phyloP scores from a whole-genome alignment of 1,140 invertebrate genomes.

The Calephelis nemesis region DNA sequence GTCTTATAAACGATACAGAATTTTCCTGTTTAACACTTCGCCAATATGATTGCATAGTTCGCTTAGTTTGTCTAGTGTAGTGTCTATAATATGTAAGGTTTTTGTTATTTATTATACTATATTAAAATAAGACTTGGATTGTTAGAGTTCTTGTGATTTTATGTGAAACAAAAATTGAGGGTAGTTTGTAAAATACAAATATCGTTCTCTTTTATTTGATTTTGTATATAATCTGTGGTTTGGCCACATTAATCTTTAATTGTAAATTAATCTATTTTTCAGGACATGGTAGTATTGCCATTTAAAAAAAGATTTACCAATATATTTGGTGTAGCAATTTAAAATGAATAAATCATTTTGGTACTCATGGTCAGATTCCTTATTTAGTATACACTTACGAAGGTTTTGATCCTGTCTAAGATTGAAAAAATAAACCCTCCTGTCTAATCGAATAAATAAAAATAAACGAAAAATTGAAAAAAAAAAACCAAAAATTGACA shows the following conservation, averaged over 20 bases:
- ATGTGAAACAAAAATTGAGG: constrained; percentile 31
- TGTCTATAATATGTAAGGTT: constrained; percentile 47
- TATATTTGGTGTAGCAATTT: too few relatives aligned
- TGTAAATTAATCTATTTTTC: constrained; percentile 7
- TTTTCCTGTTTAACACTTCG: constrained; percentile 41
- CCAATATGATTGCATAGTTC: constrained; percentile 52
- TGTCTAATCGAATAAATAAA: too few relatives aligned
- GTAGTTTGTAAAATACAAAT: constrained; percentile 24
- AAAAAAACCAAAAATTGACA: too few relatives aligned
- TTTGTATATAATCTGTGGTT: constrained; percentile 13
- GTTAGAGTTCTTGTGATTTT: constrained; percentile 55
- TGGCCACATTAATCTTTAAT: constrained; percentile 2
- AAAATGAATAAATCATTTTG: too few relatives aligned
- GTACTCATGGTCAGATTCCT: too few relatives aligned
- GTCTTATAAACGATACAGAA: constrained; percentile 47
- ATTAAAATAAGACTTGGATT: constrained; percentile 62
- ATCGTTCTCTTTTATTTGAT: constrained; percentile 8
- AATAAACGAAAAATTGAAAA: too few relatives aligned
- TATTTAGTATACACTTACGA: too few relatives aligned
- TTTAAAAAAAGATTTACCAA: neutral
- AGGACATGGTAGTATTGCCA: neutral
- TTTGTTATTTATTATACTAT: constrained; percentile 76
- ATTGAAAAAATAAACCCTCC: too few relatives aligned
- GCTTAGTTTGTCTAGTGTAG: constrained; percentile 71
- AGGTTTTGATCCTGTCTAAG: too few relatives aligned